Evolutionary conservation across 2,113 vertebrate species (phyloP).

Genomic region (Zosterops japonicus): DNA sequence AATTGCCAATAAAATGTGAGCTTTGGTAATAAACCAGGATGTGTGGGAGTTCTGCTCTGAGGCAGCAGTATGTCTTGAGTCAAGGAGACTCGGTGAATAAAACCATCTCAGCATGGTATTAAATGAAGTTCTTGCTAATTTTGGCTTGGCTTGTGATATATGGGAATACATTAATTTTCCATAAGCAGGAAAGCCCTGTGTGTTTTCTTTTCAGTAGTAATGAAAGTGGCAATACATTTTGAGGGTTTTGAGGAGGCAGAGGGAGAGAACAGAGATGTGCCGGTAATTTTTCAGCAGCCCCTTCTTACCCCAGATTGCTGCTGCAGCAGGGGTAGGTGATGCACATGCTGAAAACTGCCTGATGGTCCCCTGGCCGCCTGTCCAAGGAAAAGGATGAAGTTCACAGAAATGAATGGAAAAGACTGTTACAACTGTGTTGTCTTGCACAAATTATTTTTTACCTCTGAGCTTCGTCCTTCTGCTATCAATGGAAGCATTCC

Average conservation of each 20-base stretch:
- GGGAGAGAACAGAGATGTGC: background rate
- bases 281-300: background rate
- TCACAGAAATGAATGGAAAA: background rate
- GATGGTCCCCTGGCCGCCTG: background rate
- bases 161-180: background rate
- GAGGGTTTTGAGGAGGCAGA: background rate
- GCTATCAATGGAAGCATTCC: background rate
- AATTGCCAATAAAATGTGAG: slow-evolving; percentile 43
- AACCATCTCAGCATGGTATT: slow-evolving; percentile 12
- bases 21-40: slow-evolving; percentile 48
- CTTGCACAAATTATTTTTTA: background rate
- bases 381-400: background rate
- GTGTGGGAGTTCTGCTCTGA: slow-evolving; percentile 32
- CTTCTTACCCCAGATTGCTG: background rate
- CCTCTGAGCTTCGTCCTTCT: background rate
- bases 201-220: background rate
- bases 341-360: background rate
- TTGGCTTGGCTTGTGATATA: background rate
- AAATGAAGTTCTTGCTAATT: slow-evolving; percentile 33
- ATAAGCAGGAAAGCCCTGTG: background rate
- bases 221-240: background rate
- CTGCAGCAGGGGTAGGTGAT: background rate
- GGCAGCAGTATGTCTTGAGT: slow-evolving; percentile 11
- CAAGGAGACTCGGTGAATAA: slow-evolving; percentile 16
- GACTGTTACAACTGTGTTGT: background rate